Evolutionary conservation across 2,888 invertebrate genomes (phyloP), one percentile per base, ranked within the genome.

Genomic region (Crematogaster levior): DNA sequence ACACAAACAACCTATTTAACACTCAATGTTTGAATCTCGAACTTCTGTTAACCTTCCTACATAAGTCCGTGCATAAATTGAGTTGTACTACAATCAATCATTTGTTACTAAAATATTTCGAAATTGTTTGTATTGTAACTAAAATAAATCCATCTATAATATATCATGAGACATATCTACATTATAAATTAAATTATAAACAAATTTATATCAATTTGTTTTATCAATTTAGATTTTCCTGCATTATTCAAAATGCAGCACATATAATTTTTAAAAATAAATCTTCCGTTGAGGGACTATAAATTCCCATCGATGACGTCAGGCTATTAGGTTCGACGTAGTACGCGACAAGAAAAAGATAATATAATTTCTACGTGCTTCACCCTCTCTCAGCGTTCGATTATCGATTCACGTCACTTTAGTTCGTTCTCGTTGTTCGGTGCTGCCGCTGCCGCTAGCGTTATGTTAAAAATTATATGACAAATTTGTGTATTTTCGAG

Each of bases 341-440:
- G 86, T 70, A 70, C 87, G 89, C 88, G 89, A 87, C 89, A 88
- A 88, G 88, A 86, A 88, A 88, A 86, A 79, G 89, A 88, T 89
- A 89, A 89, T 88, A 86, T 87, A 87, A 89, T 89, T 89, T 88
- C 86, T 88, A 77, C 83, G 84, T 87, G 88, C 89, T 86, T 85
- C 89, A 82, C 83, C 84, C 81, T 85, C 83, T 83, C 81, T 82
- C 73, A 74, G 83, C 87, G 88, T 86, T 83, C 88, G 85, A 89
- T 89, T 89, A 89, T 89, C 88, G 88, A 89, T 89, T 87, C 89
- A 85, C 81, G 88, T 89, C 88, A 86, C 84, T 85, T 83, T 87
- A 84, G 84, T 85, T 83, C 88, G 75, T 75, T 79, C 79, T 56
- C 88, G 70, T 74, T 81, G 79, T 81, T 46, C 84, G 83, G 63